A percentile compares a stretch with the other conserved stretches of the same genome.
phyloP scores from a whole-genome alignment of 2,888 invertebrate genomes.

The Stramonita haemastoma region DNA sequence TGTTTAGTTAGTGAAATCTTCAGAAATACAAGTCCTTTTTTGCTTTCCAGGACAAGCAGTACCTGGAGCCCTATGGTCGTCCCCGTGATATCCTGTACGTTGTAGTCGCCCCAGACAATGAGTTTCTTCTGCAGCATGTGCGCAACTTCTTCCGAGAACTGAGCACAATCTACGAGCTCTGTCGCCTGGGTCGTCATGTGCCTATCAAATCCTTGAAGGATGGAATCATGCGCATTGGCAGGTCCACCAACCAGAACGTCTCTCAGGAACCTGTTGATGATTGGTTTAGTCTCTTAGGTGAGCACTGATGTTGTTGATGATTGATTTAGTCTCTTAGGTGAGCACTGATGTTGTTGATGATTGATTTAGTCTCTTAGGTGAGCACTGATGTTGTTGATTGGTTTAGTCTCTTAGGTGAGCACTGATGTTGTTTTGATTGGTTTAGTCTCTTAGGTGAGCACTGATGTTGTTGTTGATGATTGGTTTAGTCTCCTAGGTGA shows the following conservation, averaged over 20 bases:
- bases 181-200: constrained; percentile 94
- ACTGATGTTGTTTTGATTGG: too few species aligned
- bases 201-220: constrained; percentile 91
- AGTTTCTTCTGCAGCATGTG: constrained; percentile 87
- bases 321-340: too few species aligned
- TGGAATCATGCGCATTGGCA: constrained; percentile 91
- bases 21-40: neutral
- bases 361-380: too few species aligned
- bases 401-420: constrained; percentile 86
- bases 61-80: constrained; percentile 97
- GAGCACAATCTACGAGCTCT: constrained; percentile 94
- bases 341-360: too few species aligned
- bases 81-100: constrained; percentile 96
- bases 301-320: constrained; percentile 43
- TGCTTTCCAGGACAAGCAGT: constrained; percentile 85
- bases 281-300: constrained; percentile 89
- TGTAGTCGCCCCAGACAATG: constrained; percentile 94
- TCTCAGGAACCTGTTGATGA: constrained; percentile 86
- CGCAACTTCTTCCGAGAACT: constrained; percentile 94
- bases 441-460: too few species aligned
- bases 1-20: too few species aligned
- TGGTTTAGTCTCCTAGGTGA: too few species aligned
- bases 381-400: constrained; percentile 93
- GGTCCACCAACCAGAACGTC: constrained; percentile 82
- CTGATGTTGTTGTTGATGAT: too few species aligned